These are phyloP conservation scores for Ibycter americanus DNA, from an alignment of 2,797 vertebrate genomes.

Conservation along the genomic window DNA sequence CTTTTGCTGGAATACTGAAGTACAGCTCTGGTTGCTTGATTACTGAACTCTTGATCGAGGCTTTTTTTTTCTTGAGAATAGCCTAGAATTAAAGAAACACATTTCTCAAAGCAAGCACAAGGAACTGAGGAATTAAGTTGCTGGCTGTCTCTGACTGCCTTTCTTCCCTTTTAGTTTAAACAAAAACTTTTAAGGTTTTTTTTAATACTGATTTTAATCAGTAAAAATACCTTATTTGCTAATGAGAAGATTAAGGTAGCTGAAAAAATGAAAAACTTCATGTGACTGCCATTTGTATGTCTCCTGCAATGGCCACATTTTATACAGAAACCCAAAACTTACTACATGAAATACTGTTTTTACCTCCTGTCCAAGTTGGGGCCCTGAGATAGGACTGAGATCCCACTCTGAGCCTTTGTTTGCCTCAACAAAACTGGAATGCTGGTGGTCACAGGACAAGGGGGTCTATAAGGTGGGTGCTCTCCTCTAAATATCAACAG, in stretches of 20 bases:
- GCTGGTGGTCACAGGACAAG: background rate
- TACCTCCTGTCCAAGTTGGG: background rate
- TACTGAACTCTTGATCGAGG: conserved; percentile 64
- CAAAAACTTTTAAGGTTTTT: background rate
- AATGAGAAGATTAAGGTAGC: background rate
- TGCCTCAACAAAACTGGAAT: background rate
- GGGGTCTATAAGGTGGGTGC: background rate
- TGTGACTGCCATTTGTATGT: background rate
- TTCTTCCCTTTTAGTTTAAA: background rate
- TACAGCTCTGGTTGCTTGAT: conserved; percentile 67
- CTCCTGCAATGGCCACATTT: background rate
- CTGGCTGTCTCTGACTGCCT: background rate
- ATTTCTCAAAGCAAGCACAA: conserved; percentile 35
- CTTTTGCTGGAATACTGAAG: conserved; percentile 72
- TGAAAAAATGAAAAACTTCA: background rate
- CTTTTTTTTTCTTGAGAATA: conserved; percentile 69
- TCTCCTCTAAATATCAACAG: background rate
- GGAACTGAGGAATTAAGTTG: background rate
- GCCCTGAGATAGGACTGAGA: background rate
- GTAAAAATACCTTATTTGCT: background rate
- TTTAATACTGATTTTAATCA: too few species aligned
- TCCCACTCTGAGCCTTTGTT: background rate
- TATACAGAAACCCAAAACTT: background rate
- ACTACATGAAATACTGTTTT: background rate
- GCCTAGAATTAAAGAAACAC: conserved; percentile 56